Base-by-base conservation (phyloP, 2,797 vertebrate species). In the Myiotriccus ornatus region DNA sequence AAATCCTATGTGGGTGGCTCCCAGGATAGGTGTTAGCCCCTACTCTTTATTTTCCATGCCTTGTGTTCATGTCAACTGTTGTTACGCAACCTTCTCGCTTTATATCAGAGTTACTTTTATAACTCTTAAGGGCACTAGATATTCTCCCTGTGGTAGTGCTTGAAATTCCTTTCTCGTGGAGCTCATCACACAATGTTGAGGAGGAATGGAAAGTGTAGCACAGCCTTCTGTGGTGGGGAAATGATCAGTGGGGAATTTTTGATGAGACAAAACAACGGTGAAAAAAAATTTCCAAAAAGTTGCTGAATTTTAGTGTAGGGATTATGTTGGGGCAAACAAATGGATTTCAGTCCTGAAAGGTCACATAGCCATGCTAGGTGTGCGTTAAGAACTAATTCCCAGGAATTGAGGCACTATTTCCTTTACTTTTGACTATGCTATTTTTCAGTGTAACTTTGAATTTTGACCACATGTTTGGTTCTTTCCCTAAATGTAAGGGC, bases 321-420 rank as follows among this genome's bases (percentile, higher is more conserved):
- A 4, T 67, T 7, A 24, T 4, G 12, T 12, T 5, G 13, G 84
- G 34, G 7, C 18, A n/a, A 5, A 27, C 9, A 16, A 52, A 15
- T 39, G 18, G 83, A 13, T 76, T 68, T 55, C 11, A 17, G 28
- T 44, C 37, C 39, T 55, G 41, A 50, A 23, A 67, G 25, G 17
- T 75, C 10, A 20, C 0, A 6, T 1, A 43, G 14, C 49, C 59
- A 3, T 22, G 41, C 21, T 34, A 25, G 12, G 3, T 2, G 2
- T 43, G 16, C 34, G 3, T 12, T 39, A 52, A 81, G 59, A 63
- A 25, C 12, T 27, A 41, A 43, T 55, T 52, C 24, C 43, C 39
- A 47, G n/a, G 68, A 65, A 25, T 0, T 37, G 28, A 60, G 53
- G 68, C 44, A 13, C 5, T 6, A 7, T 41, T 25, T 44, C 37